Evolutionary conservation across 2,113 vertebrate genomes (phyloP).

Genomic region (Micronycteris hirsuta): DNA sequence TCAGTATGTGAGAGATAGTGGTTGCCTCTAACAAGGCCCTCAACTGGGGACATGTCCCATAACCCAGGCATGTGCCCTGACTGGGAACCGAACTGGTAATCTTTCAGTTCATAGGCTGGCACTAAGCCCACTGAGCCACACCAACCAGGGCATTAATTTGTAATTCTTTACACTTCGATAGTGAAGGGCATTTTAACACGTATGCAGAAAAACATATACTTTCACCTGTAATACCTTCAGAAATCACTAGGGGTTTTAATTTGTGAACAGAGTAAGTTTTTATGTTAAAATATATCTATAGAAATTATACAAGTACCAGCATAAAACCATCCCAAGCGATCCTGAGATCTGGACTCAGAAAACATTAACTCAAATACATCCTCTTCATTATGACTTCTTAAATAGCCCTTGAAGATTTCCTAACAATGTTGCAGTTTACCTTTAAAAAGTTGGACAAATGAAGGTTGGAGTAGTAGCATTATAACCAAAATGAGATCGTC

Average conservation of each 20-base stretch:
- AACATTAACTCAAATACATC: neutral
- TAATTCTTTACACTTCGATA: constrained; percentile 1
- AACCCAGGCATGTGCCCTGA: no score
- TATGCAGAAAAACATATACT: constrained; percentile 2
- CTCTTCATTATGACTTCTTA: constrained; percentile 29
- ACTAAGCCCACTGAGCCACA: no score
- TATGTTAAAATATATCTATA: neutral
- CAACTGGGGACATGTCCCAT: no score
- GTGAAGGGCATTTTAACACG: neutral
- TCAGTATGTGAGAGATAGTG: no score
- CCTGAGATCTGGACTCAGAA: constrained; percentile 20
- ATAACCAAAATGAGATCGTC: neutral
- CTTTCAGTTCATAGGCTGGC: no score
- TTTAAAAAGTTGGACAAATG: neutral
- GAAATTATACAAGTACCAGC: neutral
- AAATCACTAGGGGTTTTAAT: constrained; percentile 33
- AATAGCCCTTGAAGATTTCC: constrained; percentile 5
- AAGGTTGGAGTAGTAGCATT: neutral
- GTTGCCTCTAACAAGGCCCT: no score
- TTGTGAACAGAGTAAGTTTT: constrained; percentile 20
- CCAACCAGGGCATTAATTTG: no score
- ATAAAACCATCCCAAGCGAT: neutral
- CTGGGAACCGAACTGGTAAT: no score
- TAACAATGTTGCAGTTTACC: neutral
- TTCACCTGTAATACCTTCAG: neutral